These are phyloP conservation scores for Copsychus sechellarum DNA, from an alignment of 2,113 vertebrate genomes.

Conservation along the genomic window DNA sequence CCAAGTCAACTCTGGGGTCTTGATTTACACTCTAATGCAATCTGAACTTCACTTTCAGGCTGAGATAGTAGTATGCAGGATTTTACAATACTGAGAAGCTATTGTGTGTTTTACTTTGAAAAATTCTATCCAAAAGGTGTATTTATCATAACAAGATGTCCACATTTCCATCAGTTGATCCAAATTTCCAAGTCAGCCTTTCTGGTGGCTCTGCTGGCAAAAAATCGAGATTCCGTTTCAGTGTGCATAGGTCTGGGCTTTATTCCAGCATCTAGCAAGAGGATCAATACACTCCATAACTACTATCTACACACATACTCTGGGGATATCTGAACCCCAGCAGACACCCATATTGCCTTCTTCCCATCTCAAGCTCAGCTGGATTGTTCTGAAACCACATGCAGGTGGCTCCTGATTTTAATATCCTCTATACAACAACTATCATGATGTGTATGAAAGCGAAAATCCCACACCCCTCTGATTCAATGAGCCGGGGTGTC, in stretches of 20 bases:
- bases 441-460: background rate
- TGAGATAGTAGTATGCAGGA: background rate
- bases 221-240: background rate
- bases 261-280: background rate
- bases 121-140: background rate
- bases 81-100: background rate
- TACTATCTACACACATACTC: background rate
- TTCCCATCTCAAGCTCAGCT: background rate
- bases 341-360: background rate
- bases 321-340: background rate
- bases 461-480: background rate
- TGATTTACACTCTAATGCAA: background rate
- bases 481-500: background rate
- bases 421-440: background rate
- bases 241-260: constrained; percentile 11
- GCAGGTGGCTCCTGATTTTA: constrained; percentile 29
- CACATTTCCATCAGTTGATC: background rate
- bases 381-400: constrained; percentile 17
- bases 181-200: background rate
- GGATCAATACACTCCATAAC: background rate
- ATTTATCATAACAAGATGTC: background rate
- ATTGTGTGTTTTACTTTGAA: background rate
- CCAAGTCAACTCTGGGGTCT: background rate
- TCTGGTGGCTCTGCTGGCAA: background rate
- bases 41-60: background rate